These are phyloP conservation scores for Momotus momota DNA, from an alignment of 2,797 vertebrate genomes.

Conservation along the genomic window DNA sequence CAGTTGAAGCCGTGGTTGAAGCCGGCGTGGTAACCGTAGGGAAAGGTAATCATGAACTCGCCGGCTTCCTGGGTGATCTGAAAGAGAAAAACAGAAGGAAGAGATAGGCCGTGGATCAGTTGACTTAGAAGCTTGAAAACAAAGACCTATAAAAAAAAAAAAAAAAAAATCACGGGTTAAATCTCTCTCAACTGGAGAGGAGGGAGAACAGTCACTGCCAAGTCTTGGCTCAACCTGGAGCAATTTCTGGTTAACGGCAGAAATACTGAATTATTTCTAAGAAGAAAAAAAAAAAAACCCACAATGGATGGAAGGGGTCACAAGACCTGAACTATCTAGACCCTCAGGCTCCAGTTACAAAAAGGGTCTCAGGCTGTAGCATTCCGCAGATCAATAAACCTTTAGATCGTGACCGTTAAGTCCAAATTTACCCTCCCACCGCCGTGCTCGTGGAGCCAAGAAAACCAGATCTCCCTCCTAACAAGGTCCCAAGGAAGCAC, in stretches of 20 bases:
- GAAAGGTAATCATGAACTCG: conserved; percentile 98
- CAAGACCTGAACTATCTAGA: neutral
- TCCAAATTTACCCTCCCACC: neutral
- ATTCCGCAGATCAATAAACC: neutral
- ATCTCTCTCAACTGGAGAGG: neutral
- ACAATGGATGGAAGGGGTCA: neutral
- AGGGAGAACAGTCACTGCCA: neutral
- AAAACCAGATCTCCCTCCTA: neutral
- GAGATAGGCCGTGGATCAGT: neutral
- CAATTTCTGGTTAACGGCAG: neutral
- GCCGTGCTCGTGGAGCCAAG: neutral
- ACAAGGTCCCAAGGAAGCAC: neutral
- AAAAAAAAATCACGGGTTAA: neutral
- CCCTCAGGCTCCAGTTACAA: neutral
- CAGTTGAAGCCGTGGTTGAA: conserved; percentile 99
- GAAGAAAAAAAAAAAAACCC: neutral
- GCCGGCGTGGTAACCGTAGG: conserved; percentile 96
- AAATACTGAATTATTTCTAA: neutral
- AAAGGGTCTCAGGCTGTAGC: neutral
- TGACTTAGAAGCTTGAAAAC: neutral
- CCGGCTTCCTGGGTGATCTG: conserved; percentile 97
- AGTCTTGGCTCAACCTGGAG: neutral
- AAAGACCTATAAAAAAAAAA: neutral
- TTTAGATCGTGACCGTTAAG: neutral
- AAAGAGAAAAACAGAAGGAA: neutral